Evolutionary conservation across 2,888 invertebrate genomes (phyloP).

Genomic region (Dasypogon diadema): DNA sequence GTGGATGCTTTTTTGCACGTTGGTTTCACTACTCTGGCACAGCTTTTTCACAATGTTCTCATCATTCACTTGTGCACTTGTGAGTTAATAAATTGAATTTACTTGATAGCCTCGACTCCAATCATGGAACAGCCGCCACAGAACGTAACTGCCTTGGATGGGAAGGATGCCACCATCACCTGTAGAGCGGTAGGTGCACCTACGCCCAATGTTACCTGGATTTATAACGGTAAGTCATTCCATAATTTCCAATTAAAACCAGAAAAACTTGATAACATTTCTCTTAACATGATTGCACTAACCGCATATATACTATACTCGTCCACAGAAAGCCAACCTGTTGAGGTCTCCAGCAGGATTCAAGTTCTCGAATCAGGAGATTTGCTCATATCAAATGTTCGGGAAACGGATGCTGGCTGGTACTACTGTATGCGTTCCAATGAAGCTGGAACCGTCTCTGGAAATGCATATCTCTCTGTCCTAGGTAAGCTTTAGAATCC

Average conservation of each 20-base stretch:
- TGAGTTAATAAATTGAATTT: constrained; percentile 32
- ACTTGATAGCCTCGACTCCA: constrained; percentile 82
- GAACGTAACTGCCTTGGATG: constrained; percentile 91
- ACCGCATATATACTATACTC: not conserved
- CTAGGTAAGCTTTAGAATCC: constrained; percentile 74
- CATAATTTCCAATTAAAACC: not conserved
- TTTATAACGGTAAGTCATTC: constrained; percentile 82
- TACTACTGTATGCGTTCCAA: constrained; percentile 92
- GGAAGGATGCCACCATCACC: constrained; percentile 88
- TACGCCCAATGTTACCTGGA: constrained; percentile 91
- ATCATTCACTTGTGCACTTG: not conserved
- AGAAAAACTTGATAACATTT: not conserved
- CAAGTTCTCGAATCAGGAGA: constrained; percentile 89
- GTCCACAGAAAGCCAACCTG: constrained; percentile 72
- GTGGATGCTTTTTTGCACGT: constrained; percentile 13
- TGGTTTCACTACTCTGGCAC: constrained; percentile 18
- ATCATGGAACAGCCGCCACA: constrained; percentile 86
- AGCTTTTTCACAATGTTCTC: not conserved
- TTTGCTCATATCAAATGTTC: constrained; percentile 87
- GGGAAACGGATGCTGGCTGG: constrained; percentile 85
- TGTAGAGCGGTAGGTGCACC: constrained; percentile 94
- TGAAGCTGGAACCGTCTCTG: constrained; percentile 88
- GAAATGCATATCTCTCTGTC: constrained; percentile 85
- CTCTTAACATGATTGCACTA: not conserved
- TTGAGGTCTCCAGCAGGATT: constrained; percentile 80